These are phyloP conservation scores for Beroe forskalii DNA, from an alignment of 37 sponge, comb jelly and placozoan species.

Conservation along the genomic window DNA sequence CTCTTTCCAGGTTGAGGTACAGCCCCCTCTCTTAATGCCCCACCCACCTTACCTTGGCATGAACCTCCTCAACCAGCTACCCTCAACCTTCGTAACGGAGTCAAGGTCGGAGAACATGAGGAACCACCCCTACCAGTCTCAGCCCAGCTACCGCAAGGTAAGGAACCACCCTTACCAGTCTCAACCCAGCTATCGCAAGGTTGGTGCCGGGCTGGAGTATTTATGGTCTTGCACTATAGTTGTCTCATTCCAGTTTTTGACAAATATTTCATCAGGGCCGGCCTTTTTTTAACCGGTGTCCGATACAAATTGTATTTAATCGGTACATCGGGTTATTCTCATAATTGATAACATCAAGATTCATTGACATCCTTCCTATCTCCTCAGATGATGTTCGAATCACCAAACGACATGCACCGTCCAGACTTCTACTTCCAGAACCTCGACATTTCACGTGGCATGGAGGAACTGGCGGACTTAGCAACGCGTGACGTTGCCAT, in stretches of 20 bases:
- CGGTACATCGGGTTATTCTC: too few relatives aligned
- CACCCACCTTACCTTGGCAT: slow-evolving; percentile 46
- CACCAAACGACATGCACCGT: slow-evolving; percentile 8
- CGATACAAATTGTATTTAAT: too few relatives aligned
- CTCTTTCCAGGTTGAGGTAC: slow-evolving; percentile 17
- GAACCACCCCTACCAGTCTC: neutral
- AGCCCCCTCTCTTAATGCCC: slow-evolving; percentile 5
- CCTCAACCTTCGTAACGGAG: neutral
- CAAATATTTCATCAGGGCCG: too few relatives aligned
- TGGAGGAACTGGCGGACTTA: slow-evolving; percentile 27
- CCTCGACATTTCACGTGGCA: neutral
- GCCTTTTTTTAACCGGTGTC: too few relatives aligned
- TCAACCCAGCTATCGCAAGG: slow-evolving; percentile 6
- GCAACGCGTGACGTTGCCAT: slow-evolving; percentile 39
- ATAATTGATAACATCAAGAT: too few relatives aligned
- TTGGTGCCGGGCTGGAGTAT: too few relatives aligned
- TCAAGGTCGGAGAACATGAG: neutral
- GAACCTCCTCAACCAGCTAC: slow-evolving; percentile 34
- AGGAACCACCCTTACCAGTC: neutral
- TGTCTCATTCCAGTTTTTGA: too few relatives aligned
- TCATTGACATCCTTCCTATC: neutral
- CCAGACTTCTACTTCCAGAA: slow-evolving; percentile 48
- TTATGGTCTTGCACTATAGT: too few relatives aligned
- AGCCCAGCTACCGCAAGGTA: slow-evolving; percentile 42
- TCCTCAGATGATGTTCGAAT: slow-evolving; percentile 32